These are phyloP conservation scores for Carcharodon carcharias DNA, from an alignment of 2,797 vertebrate genomes.

Conservation along the genomic window DNA sequence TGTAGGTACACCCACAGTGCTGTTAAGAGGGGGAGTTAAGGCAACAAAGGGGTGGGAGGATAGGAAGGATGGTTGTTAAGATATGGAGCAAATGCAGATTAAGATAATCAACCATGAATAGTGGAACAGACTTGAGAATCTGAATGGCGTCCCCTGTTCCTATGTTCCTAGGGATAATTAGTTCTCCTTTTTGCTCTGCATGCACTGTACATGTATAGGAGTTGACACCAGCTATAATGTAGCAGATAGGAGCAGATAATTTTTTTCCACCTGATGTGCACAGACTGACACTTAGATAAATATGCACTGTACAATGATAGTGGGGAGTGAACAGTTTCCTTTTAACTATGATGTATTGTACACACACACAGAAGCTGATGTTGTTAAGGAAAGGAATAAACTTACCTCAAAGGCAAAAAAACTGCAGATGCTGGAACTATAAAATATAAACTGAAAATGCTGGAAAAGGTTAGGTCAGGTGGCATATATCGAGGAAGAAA, in stretches of 20 bases:
- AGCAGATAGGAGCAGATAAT: neutral
- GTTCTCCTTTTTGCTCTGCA: neutral
- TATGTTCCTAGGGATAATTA: neutral
- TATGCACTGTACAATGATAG: neutral
- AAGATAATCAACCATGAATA: neutral
- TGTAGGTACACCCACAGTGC: no score
- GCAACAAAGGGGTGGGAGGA: no score
- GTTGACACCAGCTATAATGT: neutral
- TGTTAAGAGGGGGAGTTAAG: no score
- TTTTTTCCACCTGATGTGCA: neutral
- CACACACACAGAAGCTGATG: neutral
- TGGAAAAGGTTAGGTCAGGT: no score
- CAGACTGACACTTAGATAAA: neutral
- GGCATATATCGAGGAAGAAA: neutral
- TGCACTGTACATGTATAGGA: neutral
- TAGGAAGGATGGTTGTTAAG: no score
- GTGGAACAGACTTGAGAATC: no score
- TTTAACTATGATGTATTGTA: neutral
- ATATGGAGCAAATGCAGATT: no score
- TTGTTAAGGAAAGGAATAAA: neutral
- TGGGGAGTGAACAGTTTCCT: neutral
- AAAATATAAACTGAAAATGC: neutral
- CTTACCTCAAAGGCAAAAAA: neutral
- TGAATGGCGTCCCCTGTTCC: neutral
- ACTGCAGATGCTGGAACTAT: neutral